Evolutionary conservation across 2,113 vertebrate genomes (phyloP).

Genomic region (Nicator chloris): DNA sequence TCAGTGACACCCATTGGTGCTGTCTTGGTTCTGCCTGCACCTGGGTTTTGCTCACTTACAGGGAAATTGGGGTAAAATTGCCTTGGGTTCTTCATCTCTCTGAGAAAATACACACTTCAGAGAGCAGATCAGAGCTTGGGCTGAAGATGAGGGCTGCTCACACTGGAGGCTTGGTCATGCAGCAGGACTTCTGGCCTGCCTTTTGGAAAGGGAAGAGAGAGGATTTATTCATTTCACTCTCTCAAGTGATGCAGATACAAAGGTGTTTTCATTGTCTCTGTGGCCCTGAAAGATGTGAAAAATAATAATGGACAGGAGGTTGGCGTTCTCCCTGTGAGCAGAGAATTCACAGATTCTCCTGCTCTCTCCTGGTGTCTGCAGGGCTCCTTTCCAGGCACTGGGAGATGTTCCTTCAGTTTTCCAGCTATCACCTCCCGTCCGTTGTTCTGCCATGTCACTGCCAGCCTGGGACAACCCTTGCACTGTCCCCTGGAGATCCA

Average conservation of each 20-base stretch:
- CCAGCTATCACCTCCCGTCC: neutral
- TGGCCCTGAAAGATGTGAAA: neutral
- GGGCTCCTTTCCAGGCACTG: neutral
- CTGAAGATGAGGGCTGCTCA: neutral
- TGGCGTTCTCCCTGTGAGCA: neutral
- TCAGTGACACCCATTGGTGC: neutral
- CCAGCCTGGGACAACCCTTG: neutral
- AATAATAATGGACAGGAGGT: neutral
- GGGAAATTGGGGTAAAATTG: neutral
- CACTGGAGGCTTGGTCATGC: neutral
- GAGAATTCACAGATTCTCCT: neutral
- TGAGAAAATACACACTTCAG: neutral
- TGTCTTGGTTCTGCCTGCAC: neutral
- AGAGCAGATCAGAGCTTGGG: fast-evolving
- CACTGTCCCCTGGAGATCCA: neutral
- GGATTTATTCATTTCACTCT: neutral
- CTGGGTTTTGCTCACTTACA: neutral
- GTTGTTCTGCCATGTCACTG: neutral
- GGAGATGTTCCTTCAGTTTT: neutral
- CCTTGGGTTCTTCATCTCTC: neutral
- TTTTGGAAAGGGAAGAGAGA: neutral
- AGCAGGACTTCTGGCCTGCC: neutral
- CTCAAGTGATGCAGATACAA: neutral
- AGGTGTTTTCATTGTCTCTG: neutral
- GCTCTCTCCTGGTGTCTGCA: neutral